Percentiles rank a stretch among this genome's conserved stretches.
Evolutionary conservation across 1,140 invertebrate genomes (phyloP).

Genomic region (Drosophila ambigua): DNA sequence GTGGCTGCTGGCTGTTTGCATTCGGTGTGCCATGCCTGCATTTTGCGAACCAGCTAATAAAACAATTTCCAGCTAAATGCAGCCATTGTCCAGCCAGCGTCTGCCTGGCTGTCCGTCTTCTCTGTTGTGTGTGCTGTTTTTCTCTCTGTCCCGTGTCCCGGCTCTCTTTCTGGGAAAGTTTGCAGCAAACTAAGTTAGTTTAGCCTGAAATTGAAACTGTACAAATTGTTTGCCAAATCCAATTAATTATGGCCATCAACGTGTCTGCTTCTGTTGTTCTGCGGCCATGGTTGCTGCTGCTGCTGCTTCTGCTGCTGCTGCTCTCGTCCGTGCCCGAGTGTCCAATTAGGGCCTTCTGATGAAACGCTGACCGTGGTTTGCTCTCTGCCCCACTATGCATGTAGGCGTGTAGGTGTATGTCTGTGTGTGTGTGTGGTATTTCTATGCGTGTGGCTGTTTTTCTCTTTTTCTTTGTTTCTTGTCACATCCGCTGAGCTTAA

Average conservation of each 20-base stretch:
- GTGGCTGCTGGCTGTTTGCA: too few relatives aligned
- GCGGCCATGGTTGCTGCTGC: background rate
- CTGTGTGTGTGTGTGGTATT: too few relatives aligned
- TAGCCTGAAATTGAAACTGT: constrained; percentile 39
- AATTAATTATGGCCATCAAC: constrained; percentile 45
- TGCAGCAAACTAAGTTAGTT: constrained; percentile 38
- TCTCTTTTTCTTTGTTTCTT: too few relatives aligned
- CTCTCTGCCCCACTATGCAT: too few relatives aligned
- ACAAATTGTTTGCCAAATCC: constrained; percentile 55
- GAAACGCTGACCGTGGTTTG: constrained; percentile 15
- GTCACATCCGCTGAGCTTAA: too few relatives aligned
- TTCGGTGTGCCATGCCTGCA: too few relatives aligned
- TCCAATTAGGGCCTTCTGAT: constrained; percentile 37
- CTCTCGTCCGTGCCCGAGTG: constrained; percentile 29
- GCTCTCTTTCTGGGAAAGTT: constrained; percentile 21
- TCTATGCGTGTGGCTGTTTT: too few relatives aligned
- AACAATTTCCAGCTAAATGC: too few relatives aligned
- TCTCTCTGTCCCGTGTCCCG: background rate
- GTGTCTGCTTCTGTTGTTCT: constrained; percentile 7
- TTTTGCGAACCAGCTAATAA: too few relatives aligned
- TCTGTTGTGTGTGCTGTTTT: constrained; percentile 3
- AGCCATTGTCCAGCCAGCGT: too few relatives aligned
- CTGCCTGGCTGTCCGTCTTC: background rate
- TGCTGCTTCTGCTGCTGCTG: constrained; percentile 7
- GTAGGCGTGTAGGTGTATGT: too few relatives aligned